These are phyloP conservation scores for Phortica magna DNA, from an alignment of 2,888 invertebrate species.

Conservation along the genomic window DNA sequence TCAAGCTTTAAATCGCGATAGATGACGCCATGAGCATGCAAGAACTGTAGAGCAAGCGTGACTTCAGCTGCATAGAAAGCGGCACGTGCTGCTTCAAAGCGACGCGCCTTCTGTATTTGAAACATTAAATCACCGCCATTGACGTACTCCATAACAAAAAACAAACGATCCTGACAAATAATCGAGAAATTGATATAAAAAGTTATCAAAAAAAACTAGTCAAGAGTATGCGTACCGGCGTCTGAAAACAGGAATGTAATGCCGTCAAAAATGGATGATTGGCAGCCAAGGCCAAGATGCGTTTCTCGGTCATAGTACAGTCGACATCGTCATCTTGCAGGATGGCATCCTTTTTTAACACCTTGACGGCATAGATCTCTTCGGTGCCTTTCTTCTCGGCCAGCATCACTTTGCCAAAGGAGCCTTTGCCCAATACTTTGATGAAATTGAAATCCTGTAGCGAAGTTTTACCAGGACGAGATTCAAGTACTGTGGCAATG, in stretches of 20 bases:
- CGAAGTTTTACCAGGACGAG: constrained; percentile 81
- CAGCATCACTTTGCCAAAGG: constrained; percentile 99
- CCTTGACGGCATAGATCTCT: constrained; percentile 92
- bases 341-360: constrained; percentile 98
- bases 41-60: constrained; percentile 96
- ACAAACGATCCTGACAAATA: constrained; percentile 86
- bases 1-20: constrained; percentile 99
- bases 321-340: constrained; percentile 99
- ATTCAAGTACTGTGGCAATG: constrained; percentile 65
- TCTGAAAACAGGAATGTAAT: constrained; percentile 98
- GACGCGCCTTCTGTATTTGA: constrained; percentile 98
- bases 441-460: constrained; percentile 96
- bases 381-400: constrained; percentile 96
- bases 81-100: constrained; percentile 97
- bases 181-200: neutral
- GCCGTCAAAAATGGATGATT: constrained; percentile 99
- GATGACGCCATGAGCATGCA: constrained; percentile 97
- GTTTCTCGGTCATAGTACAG: constrained; percentile 99
- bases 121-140: constrained; percentile 99
- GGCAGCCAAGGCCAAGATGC: constrained; percentile 97
- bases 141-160: constrained; percentile 99
- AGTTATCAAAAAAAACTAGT: neutral
- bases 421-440: constrained; percentile 99
- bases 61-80: constrained; percentile 98
- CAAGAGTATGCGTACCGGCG: constrained; percentile 80